Evolutionary conservation across 2,888 invertebrate genomes (phyloP).

Genomic region (Selenia dentaria): DNA sequence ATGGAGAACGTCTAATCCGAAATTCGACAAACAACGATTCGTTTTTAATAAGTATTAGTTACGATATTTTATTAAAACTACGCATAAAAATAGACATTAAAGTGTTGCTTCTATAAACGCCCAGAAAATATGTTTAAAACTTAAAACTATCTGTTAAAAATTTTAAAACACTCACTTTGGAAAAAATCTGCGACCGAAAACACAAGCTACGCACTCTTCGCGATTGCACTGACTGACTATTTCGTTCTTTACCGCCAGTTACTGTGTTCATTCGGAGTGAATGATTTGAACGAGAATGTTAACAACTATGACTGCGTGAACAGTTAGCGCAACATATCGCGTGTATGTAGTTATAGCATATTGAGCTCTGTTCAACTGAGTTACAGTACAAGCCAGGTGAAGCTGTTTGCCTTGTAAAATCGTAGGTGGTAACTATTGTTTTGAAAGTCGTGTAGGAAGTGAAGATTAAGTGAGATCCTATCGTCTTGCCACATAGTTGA

Average conservation of each 20-base stretch:
- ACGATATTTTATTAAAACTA: too few species aligned
- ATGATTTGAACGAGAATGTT: conserved; percentile 4
- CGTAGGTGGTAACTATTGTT: conserved; percentile 7
- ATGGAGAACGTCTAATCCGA: conserved; percentile 11
- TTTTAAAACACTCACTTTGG: conserved; percentile 14
- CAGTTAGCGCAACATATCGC: background rate
- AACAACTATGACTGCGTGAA: background rate
- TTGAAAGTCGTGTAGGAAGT: background rate
- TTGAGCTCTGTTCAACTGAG: background rate
- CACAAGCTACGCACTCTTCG: conserved; percentile 14
- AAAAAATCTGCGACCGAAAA: conserved; percentile 16
- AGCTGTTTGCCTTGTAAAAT: background rate
- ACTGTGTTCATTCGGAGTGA: conserved; percentile 7
- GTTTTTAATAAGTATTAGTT: too few species aligned
- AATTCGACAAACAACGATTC: too few species aligned
- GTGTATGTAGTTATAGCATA: background rate
- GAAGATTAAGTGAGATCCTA: background rate
- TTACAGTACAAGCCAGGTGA: background rate
- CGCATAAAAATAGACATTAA: too few species aligned
- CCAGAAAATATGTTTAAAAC: too few species aligned
- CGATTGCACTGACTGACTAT: conserved; percentile 15
- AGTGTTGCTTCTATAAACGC: too few species aligned
- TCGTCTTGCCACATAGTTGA: too few species aligned
- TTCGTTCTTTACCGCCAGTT: conserved; percentile 4
- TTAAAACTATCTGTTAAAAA: too few species aligned